These are phyloP conservation scores for Molorchus minor DNA, from an alignment of 2,888 invertebrate species.

Conservation along the genomic window DNA sequence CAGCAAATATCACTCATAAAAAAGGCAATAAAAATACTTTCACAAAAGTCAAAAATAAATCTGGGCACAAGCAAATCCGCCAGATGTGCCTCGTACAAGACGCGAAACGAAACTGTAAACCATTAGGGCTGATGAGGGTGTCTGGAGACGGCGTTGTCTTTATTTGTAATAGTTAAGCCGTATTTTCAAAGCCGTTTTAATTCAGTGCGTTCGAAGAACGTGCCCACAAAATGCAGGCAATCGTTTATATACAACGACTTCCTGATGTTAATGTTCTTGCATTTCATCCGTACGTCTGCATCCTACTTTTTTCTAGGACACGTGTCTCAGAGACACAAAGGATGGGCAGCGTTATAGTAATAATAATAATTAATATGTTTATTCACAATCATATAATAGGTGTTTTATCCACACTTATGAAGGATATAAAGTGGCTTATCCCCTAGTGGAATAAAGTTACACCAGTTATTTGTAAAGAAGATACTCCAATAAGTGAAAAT, in stretches of 20 bases:
- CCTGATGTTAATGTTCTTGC: slow-evolving; percentile 16
- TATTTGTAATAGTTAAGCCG: slow-evolving; percentile 15
- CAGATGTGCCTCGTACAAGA: slow-evolving; percentile 8
- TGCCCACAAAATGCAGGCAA: slow-evolving; percentile 2
- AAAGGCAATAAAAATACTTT: background rate
- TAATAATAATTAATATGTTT: no score
- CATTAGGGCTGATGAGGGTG: slow-evolving; percentile 5
- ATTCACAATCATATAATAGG: no score
- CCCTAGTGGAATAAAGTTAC: no score
- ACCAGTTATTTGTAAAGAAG: no score
- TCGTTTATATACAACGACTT: slow-evolving; percentile 12
- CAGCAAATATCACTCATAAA: slow-evolving; percentile 16
- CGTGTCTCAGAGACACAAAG: no score
- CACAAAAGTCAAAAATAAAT: background rate
- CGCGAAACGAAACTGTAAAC: slow-evolving; percentile 7
- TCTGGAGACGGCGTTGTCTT: slow-evolving; percentile 3
- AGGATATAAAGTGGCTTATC: no score
- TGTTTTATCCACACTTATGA: no score
- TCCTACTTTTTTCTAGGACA: slow-evolving; percentile 1
- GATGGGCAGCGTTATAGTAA: no score
- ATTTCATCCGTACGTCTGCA: slow-evolving; percentile 1
- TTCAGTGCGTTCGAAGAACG: slow-evolving; percentile 11
- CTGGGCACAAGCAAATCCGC: background rate
- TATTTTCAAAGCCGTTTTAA: slow-evolving; percentile 14
- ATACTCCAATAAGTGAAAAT: no score